Percentiles rank a stretch among this genome's conserved stretches.
Evolutionary conservation across 2,797 vertebrate species (phyloP).

Genomic region (Gobionotothen gibberifrons): DNA sequence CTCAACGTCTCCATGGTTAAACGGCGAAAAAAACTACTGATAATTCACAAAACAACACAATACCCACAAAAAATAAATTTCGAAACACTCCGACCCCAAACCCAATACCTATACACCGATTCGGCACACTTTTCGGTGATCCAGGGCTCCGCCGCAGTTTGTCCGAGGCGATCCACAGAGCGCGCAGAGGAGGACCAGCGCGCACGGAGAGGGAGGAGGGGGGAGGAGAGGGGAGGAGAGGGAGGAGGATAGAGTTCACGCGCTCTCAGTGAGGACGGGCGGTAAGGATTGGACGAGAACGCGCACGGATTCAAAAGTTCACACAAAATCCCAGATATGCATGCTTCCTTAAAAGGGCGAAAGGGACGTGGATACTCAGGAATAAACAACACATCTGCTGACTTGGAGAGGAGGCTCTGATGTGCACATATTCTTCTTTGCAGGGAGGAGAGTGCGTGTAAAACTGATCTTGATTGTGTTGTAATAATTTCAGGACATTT

Average conservation of each 20-base stretch:
- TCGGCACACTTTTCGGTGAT: conserved; percentile 55
- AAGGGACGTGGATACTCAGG: not conserved
- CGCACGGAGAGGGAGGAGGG: conserved; percentile 42
- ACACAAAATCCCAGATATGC: conserved; percentile 35
- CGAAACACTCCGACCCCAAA: conserved; percentile 33
- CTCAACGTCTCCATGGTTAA: conserved; percentile 70
- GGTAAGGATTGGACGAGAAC: conserved; percentile 14
- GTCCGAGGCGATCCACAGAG: conserved; percentile 63
- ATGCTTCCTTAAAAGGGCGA: conserved; percentile 63
- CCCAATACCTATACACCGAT: conserved; percentile 29
- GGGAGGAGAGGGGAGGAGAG: conserved; percentile 7
- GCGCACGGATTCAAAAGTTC: conserved; percentile 46
- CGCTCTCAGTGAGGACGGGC: conserved; percentile 15
- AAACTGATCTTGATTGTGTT: not conserved
- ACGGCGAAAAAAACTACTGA: conserved; percentile 15
- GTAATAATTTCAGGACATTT: not conserved
- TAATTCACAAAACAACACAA: not conserved
- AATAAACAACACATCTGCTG: conserved; percentile 14
- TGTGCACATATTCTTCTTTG: not conserved
- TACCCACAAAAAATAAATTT: conserved; percentile 10
- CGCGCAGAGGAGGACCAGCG: conserved; percentile 73
- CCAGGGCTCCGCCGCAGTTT: conserved; percentile 61
- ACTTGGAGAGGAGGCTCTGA: no score
- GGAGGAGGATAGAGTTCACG: conserved; percentile 47
- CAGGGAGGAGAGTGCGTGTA: not conserved